Percentiles rank a stretch among this genome's conserved stretches.
These are phyloP conservation scores for Bufo bufo DNA, from an alignment of 2,113 vertebrate species.

Conservation along the genomic window DNA sequence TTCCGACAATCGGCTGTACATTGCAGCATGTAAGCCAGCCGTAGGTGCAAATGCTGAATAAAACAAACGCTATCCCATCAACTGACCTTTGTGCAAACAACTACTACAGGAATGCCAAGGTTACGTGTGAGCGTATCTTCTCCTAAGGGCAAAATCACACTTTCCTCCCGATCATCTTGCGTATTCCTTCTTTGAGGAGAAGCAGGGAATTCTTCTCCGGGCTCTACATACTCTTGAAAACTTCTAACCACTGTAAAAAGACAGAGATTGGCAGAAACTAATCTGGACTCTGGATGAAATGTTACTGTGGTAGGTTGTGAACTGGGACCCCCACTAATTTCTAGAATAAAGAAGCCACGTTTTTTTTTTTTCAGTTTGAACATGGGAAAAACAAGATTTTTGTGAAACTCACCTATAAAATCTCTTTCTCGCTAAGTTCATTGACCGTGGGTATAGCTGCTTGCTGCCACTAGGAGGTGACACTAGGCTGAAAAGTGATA, in stretches of 20 bases:
- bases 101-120: constrained; percentile 92
- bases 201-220: constrained; percentile 88
- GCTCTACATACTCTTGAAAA: constrained; percentile 96
- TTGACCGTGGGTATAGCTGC: too few species aligned
- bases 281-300: neutral
- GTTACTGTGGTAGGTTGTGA: too few species aligned
- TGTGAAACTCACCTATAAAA: too few species aligned
- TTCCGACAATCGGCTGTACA: too few species aligned
- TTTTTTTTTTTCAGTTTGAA: too few species aligned
- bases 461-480: too few species aligned
- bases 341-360: too few species aligned
- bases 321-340: too few species aligned
- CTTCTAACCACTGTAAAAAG: constrained; percentile 87
- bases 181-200: constrained; percentile 91
- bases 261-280: constrained; percentile 3
- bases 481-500: too few species aligned
- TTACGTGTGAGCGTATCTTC: constrained; percentile 95
- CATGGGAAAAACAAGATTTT: too few species aligned
- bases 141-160: constrained; percentile 90
- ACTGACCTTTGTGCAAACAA: constrained; percentile 97
- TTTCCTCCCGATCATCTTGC: constrained; percentile 87
- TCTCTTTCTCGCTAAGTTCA: too few species aligned
- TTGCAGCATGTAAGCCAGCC: too few species aligned
- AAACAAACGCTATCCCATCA: neutral
- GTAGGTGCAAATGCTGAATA: neutral